Percentiles rank a stretch among this genome's conserved stretches.
phyloP scores from a whole-genome alignment of 2,888 invertebrate species.

The Paralinhomoeus sp. region DNA sequence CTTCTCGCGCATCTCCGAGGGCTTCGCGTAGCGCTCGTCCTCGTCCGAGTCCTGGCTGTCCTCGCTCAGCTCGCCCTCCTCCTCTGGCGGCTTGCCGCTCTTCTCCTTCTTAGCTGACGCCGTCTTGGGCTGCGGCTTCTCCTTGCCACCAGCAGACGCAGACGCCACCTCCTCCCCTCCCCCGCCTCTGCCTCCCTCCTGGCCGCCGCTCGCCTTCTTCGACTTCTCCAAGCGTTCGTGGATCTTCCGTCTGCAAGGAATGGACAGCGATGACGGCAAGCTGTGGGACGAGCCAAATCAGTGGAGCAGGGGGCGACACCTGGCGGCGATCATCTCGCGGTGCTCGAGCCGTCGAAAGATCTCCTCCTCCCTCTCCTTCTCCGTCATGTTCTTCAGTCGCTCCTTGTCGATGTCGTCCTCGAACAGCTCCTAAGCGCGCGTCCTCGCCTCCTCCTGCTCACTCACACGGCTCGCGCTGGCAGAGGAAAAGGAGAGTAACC shows the following conservation, averaged over 20 bases:
- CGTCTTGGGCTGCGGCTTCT: too few species aligned
- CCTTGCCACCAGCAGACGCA: too few species aligned
- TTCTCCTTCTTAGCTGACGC: conserved; percentile 34
- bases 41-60: conserved; percentile 10
- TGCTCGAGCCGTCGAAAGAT: conserved; percentile 86
- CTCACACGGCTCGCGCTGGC: too few species aligned
- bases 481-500: too few species aligned
- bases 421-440: conserved; percentile 48
- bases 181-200: too few species aligned
- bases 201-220: background rate
- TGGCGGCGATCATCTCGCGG: conserved; percentile 69
- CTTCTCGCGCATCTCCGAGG: conserved; percentile 13
- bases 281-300: background rate
- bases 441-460: too few species aligned
- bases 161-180: too few species aligned
- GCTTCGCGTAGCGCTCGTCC: conserved; percentile 42
- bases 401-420: conserved; percentile 83
- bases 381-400: conserved; percentile 67
- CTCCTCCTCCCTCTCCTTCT: conserved; percentile 87
- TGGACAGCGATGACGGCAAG: too few species aligned
- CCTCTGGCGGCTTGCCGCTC: conserved; percentile 16
- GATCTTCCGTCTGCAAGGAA: conserved; percentile 1
- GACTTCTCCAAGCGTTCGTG: background rate
- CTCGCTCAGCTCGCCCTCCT: conserved; percentile 7
- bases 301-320: conserved; percentile 32